Evolutionary conservation across 37 sponge, comb jelly and placozoan genomes (phyloP), one percentile per base, ranked within the genome.

Genomic region (Spongia lamella): DNA sequence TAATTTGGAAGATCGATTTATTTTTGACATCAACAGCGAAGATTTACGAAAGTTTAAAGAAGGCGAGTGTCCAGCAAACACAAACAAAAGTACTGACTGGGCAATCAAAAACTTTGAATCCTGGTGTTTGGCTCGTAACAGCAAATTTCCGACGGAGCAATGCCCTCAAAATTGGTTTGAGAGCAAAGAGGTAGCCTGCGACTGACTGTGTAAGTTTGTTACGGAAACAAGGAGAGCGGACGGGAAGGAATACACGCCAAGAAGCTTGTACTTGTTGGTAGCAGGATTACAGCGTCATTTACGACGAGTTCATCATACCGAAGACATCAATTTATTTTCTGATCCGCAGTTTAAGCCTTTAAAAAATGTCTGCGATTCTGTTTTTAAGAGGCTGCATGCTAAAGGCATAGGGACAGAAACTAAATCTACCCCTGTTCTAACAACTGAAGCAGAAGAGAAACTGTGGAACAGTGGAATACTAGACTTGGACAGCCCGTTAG

Each of bases 381-480:
- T 70, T 17, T 72, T 67, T 37, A 26, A 54, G 37, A 1, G 63
- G 25, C 43, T 81, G 29, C 64, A 63, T 27, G 15, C 51, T 0
- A 32, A 71, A 52, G 81, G 81, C 11, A 35, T 81, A 5, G 63
- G 71, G 2, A 33, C 64, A 15, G 40, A 60, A 38, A 57, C 35
- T 6, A 70, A 63, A 43, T 26, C 40, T 3, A 51, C 81, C 33
- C 53, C 61, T 31, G 22, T 70, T 34, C 31, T 72, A 33, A 31
- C 36, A 16, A 71, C 35, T 40, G 33, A 52, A 27, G 72, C 70
- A 32, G 62, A 60, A 50, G 40, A 49, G 15, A 29, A 61, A 32
- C 63, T 81, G 38, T 81, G 81, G 81, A 64, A 31, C 2, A 39
- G 31, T 22, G 81, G 73, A 13, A 35, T 39, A 53, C 24, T 81